Evolutionary conservation across 37 sponge, comb jelly and placozoan species (phyloP).

Genomic region (Mnemiopsis leidyi): DNA sequence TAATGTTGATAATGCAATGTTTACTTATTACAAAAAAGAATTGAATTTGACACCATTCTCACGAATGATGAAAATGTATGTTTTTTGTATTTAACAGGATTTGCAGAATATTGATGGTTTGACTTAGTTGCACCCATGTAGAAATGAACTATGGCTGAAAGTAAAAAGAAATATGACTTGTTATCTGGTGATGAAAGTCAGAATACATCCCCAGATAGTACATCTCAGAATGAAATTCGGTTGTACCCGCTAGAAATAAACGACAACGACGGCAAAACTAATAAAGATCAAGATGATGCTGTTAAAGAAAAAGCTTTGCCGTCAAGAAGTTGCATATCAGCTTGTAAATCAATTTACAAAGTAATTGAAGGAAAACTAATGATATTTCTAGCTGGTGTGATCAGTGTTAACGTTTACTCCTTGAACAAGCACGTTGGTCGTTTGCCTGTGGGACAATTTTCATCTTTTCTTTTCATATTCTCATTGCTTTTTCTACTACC

Average conservation of each 20-base stretch:
- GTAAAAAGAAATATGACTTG: not conserved
- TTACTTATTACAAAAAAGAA: too few species aligned
- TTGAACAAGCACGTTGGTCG: not conserved
- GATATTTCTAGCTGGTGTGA: not conserved
- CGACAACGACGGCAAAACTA: not conserved
- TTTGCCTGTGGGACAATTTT: slow-evolving; percentile 33
- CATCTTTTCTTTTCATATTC: not conserved
- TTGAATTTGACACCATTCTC: too few species aligned
- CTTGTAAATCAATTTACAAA: not conserved
- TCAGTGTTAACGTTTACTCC: not conserved
- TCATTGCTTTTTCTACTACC: not conserved
- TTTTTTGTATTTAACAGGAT: too few species aligned
- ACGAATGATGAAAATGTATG: too few species aligned
- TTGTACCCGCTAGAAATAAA: too few species aligned
- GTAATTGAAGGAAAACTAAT: slow-evolving; percentile 1
- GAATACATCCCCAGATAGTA: too few species aligned
- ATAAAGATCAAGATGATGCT: not conserved
- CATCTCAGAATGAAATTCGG: too few species aligned
- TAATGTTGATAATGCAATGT: too few species aligned
- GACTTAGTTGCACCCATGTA: too few species aligned
- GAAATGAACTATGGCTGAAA: not conserved
- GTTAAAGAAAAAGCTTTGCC: too few species aligned
- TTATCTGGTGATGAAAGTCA: not conserved
- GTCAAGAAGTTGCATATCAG: too few species aligned
- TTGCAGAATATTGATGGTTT: too few species aligned